Evolutionary conservation across 2,888 invertebrate genomes (phyloP), one percentile per base, ranked within the genome.

Genomic region (Athripsodes cinereus): DNA sequence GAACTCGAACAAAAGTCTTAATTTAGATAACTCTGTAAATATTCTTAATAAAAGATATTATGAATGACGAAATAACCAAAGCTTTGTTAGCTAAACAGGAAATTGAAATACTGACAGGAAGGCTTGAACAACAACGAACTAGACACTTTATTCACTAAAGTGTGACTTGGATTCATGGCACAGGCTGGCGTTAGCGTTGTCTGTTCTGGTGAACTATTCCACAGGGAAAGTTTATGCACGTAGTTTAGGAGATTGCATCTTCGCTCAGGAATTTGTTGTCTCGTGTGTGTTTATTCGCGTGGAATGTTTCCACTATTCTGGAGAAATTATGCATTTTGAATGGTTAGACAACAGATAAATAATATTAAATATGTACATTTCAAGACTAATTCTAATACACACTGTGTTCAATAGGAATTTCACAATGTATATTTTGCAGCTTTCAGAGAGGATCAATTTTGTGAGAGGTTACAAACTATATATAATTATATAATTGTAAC

Each of bases 61-160:
- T 50, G 50, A 26, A 26, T 50, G 50, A 26, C 22, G 50, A 50
- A 20, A 50, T 44, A 51, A 40, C 49, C 31, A 44, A 58, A 53
- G 48, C 57, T 54, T 60, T 60, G 57, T 53, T 22, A 40, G 34
- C 31, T 47, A 46, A 58, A 58, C 55, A 61, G 61, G 61, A 61
- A 61, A 61, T 61, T 61, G 55, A 61, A 61, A 58, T 52, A 52
- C 61, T 53, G 58, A 55, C 55, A 55, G 61, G 55, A 61, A 58
- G 58, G 50, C n/a, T 40, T 47, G 47, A 19, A n/a, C 50, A 11
- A 10, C n/a, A n/a, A n/a, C n/a, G n/a, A n/a, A n/a, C 26, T 22
- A n/a, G 48, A 19, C 18, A 48, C 2, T 20, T 11, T 26, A 26
- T 50, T n/a, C 8, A 50, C 5, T 26, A 48, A 18, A 46, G 51